These are phyloP conservation scores for Muscidifurax raptorellus DNA, from an alignment of 1,140 invertebrate species.

Conservation along the genomic window DNA sequence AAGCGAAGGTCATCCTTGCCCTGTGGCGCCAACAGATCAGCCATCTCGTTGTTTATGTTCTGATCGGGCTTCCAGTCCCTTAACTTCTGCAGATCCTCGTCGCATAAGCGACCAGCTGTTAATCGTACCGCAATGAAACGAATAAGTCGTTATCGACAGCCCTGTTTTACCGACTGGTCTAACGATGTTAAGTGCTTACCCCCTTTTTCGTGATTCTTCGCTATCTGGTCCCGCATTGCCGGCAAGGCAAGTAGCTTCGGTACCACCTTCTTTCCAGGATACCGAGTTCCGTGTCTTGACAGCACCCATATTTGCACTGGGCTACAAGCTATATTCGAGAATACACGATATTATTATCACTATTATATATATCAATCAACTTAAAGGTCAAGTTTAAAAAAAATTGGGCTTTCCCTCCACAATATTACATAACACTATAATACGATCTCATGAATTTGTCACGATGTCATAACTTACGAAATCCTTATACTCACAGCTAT, in stretches of 20 bases:
- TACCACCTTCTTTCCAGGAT: constrained; percentile 59
- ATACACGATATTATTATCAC: not conserved
- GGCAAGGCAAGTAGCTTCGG: constrained; percentile 57
- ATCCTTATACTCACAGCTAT: not conserved
- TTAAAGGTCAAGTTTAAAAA: not conserved
- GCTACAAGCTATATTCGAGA: constrained; percentile 48
- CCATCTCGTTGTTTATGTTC: constrained; percentile 57
- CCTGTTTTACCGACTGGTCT: not conserved
- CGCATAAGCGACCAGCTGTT: constrained; percentile 68
- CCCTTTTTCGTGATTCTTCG: constrained; percentile 55
- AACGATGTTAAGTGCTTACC: not conserved
- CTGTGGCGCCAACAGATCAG: constrained; percentile 63
- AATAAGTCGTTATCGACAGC: not conserved
- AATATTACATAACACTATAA: not conserved
- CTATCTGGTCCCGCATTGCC: constrained; percentile 59
- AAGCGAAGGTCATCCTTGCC: constrained; percentile 67
- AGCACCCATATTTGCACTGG: constrained; percentile 69
- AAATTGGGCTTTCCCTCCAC: not conserved
- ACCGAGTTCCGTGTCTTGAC: constrained; percentile 68
- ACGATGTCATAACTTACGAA: not conserved
- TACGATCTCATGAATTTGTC: not conserved
- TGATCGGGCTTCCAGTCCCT: constrained; percentile 64
- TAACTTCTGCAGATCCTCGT: constrained; percentile 68
- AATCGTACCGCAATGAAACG: constrained; percentile 52
- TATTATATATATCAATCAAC: not conserved